Conservation (phyloP, 2,113 vertebrate species). For the Brachyistius frenatus region DNA sequence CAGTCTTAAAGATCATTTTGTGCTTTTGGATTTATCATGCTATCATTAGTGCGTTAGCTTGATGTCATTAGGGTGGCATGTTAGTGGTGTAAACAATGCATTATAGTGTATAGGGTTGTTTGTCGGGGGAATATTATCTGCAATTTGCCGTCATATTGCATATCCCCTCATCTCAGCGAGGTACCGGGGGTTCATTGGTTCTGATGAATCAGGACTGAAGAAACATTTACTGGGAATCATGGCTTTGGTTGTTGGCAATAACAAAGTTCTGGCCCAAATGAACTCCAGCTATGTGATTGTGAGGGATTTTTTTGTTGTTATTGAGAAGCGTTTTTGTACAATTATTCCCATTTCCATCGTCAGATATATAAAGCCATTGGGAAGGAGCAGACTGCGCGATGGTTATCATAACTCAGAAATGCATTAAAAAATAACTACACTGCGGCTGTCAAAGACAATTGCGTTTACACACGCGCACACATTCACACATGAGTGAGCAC, state of each 20-base stretch:
- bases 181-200: slow-evolving; percentile 56
- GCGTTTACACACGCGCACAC: slow-evolving; percentile 56
- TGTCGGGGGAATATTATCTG: slow-evolving; percentile 56
- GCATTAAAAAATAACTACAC: slow-evolving; percentile 79
- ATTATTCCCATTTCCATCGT: slow-evolving; percentile 80
- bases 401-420: slow-evolving; percentile 79
- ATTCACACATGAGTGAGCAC: slow-evolving; percentile 63
- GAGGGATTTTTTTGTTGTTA: slow-evolving; percentile 70
- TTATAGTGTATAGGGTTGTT: slow-evolving; percentile 34
- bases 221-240: slow-evolving; percentile 64
- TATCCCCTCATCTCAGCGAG: slow-evolving; percentile 57
- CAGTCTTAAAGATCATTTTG: slow-evolving; percentile 34
- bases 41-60: slow-evolving; percentile 48
- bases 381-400: slow-evolving; percentile 62
- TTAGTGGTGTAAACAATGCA: slow-evolving; percentile 56
- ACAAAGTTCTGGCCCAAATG: slow-evolving; percentile 64
- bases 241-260: slow-evolving; percentile 71
- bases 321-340: slow-evolving; percentile 73
- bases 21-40: slow-evolving; percentile 53
- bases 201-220: slow-evolving; percentile 59
- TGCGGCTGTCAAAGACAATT: slow-evolving; percentile 79
- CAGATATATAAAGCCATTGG: slow-evolving; percentile 71
- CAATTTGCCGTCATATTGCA: slow-evolving; percentile 64
- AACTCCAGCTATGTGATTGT: slow-evolving; percentile 74
- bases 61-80: slow-evolving; percentile 58